phyloP scores from a whole-genome alignment of 2,888 invertebrate genomes.

The Diplazon laetatorius region DNA sequence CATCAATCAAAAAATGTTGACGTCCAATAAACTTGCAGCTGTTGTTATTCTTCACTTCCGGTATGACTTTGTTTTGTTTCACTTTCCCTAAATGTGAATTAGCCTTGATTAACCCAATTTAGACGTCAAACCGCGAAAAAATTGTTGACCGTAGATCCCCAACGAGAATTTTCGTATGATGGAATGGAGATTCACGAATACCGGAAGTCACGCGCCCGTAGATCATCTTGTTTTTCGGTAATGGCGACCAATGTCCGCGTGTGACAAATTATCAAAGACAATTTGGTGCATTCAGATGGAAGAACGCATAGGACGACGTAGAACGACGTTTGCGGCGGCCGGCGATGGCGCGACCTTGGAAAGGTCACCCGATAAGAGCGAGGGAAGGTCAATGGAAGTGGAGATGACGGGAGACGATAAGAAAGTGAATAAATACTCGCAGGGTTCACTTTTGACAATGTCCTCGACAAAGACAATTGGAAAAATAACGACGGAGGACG shows the following conservation, averaged over 20 bases:
- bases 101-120: conserved; percentile 28
- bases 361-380: conserved; percentile 5
- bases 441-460: conserved; percentile 45
- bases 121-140: conserved; percentile 33
- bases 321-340: conserved; percentile 64
- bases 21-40: no score
- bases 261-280: conserved; percentile 1
- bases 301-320: conserved; percentile 52
- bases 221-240: conserved; percentile 61
- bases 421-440: not conserved
- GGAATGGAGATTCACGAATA: conserved; percentile 62
- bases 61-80: conserved; percentile 12
- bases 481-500: conserved; percentile 14
- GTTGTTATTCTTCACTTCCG: not conserved
- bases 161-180: conserved; percentile 18
- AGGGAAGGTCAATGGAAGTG: conserved; percentile 1
- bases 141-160: not conserved
- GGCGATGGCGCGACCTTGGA: conserved; percentile 52
- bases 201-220: conserved; percentile 53
- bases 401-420: not conserved
- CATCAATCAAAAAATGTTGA: no score
- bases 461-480: conserved; percentile 26
- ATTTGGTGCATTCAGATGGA: conserved; percentile 64
- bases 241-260: conserved; percentile 55
- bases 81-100: conserved; percentile 19